Evolutionary conservation across 2,797 vertebrate genomes (phyloP), one percentile per base, ranked within the genome.

Genomic region (Poeciliopsis gracilis): DNA sequence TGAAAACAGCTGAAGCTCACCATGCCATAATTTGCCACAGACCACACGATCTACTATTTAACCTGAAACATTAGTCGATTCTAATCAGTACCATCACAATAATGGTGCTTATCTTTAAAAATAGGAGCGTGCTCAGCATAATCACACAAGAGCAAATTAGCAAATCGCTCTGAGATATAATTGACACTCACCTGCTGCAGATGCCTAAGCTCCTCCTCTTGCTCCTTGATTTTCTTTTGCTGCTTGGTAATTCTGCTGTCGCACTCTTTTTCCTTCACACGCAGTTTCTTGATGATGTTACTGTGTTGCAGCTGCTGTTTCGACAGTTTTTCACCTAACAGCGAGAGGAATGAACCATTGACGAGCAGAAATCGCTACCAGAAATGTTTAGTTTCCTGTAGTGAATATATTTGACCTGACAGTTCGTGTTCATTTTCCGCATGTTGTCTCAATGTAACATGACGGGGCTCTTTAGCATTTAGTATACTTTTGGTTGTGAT

Each of bases 241-340:
- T 98, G 97, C 83, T 97, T 99, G 82, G 80, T 67, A 79, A 96
- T 94, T 78, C 69, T 91, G 38, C 90, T 86, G 81, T 99, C 98
- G 51, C 94, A 97, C 75, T 99, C 98, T 89, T 97, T 99, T 86
- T 99, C 98, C 88, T 99, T 99, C 67, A 92, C 91, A 91, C 98
- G 97, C 91, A 99, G 93, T 91, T 99, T 99, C 95, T 99, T 99
- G 93, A 99, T 99, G 86, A 98, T 97, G 93, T 97, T 99, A 86
- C 97, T 98, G 91, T 98, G 99, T 82, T 99, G 97, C 47, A 99
- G 93, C 88, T 99, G 98, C 88, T 99, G 98, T 90, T 99, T 99
- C 63, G 98, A 99, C 90, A 99, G 95, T 86, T 99, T 99, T 93
- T 99, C 98, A 70, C 98, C 98, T 99, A 80, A 73, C 69, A 83